These are phyloP conservation scores for Atrichornis clamosus DNA, from an alignment of 2,113 vertebrate genomes.

Conservation along the genomic window DNA sequence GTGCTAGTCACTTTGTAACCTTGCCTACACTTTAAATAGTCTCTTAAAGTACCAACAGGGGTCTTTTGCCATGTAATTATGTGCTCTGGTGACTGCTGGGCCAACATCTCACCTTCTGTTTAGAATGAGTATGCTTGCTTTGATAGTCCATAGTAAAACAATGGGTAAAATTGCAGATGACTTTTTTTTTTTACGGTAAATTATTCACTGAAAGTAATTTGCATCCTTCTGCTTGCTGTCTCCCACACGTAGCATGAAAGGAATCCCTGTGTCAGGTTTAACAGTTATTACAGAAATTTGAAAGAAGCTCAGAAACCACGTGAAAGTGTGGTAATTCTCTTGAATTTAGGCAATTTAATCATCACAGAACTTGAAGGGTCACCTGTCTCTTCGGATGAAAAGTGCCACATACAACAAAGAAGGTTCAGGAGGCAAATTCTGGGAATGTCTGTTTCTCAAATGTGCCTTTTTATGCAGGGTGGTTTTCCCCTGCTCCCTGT, in stretches of 20 bases:
- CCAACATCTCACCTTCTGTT: neutral
- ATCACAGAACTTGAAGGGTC: neutral
- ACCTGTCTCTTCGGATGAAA: neutral
- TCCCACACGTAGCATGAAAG: neutral
- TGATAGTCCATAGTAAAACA: neutral
- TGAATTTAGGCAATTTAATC: slow-evolving; percentile 19
- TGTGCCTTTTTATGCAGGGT: neutral
- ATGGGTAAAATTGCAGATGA: accelerated
- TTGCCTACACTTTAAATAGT: neutral
- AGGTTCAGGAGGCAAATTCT: neutral
- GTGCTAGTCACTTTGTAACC: neutral
- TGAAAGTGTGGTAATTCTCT: slow-evolving; percentile 7
- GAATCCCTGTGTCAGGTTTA: neutral
- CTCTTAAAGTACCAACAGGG: neutral
- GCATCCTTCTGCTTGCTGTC: neutral
- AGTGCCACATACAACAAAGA: neutral
- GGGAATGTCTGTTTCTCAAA: neutral
- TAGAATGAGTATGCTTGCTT: neutral
- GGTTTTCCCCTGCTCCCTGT: neutral
- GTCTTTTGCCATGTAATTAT: neutral
- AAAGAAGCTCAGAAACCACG: neutral
- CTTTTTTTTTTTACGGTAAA: neutral
- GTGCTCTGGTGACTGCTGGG: neutral
- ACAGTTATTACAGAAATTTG: neutral
- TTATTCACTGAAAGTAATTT: slow-evolving; percentile 6